A percentile compares a stretch with the other conserved stretches of the same genome.
Conservation (phyloP, 2,888 invertebrate genomes). For the Eupelmus urozonus region DNA sequence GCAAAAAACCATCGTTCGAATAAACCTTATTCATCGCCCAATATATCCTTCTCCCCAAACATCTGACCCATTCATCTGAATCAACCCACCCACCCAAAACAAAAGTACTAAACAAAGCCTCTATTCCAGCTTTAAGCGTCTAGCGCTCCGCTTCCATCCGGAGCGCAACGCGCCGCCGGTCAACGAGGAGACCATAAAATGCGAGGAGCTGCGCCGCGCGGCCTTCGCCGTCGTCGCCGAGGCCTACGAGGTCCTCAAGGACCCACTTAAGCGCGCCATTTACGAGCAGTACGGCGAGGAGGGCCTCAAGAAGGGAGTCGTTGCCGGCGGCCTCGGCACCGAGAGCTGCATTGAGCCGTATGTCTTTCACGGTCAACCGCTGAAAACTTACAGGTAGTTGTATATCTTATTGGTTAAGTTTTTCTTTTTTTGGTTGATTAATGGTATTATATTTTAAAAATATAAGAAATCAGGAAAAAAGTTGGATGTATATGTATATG, state of each 20-base stretch:
- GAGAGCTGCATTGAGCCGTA: slow-evolving; percentile 85
- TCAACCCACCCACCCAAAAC: too few species aligned
- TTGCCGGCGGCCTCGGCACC: slow-evolving; percentile 86
- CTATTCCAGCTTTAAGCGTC: slow-evolving; percentile 77
- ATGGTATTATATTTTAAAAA: background rate
- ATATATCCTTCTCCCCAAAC: too few species aligned
- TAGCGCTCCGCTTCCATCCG: slow-evolving; percentile 81
- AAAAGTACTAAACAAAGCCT: too few species aligned
- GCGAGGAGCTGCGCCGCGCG: background rate
- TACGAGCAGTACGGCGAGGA: slow-evolving; percentile 95
- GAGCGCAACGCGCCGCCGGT: slow-evolving; percentile 74
- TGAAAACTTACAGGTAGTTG: slow-evolving; percentile 83
- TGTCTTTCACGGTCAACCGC: slow-evolving; percentile 88
- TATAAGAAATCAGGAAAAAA: too few species aligned
- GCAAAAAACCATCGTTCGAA: too few species aligned
- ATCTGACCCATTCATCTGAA: too few species aligned
- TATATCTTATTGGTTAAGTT: background rate
- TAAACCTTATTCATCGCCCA: too few species aligned
- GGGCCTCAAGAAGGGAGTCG: slow-evolving; percentile 89
- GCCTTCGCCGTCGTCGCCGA: slow-evolving; percentile 83
- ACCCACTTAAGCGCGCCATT: slow-evolving; percentile 84
- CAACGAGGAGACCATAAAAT: background rate
- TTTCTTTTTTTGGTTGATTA: too few species aligned
- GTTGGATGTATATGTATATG: too few species aligned
- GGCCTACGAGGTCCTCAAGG: slow-evolving; percentile 87